Evolutionary conservation across 92 coral and sea anemone species (phyloP).

Genomic region (Phenganax marumi): DNA sequence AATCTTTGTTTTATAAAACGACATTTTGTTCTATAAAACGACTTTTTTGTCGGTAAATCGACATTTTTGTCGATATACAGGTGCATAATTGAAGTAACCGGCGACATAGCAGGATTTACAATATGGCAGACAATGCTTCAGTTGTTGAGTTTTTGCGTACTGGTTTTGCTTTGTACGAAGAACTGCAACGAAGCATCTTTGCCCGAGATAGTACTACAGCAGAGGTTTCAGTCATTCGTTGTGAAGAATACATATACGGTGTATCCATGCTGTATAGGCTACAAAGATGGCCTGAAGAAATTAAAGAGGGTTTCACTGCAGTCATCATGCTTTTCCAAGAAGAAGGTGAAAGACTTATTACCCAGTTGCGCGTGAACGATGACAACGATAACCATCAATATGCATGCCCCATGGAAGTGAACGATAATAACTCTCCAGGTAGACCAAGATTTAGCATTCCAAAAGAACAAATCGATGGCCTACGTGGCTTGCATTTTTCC

Average conservation of each 20-base stretch:
- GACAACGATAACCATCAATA: neutral
- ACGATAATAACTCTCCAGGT: constrained; percentile 3
- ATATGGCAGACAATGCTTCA: too few species aligned
- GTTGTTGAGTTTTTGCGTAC: neutral
- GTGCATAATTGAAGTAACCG: too few species aligned
- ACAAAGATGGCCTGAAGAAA: neutral
- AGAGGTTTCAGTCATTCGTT: constrained; percentile 11
- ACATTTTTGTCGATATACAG: too few species aligned
- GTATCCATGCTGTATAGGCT: neutral
- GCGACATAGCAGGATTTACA: too few species aligned
- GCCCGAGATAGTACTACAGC: constrained; percentile 16
- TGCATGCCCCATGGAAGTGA: constrained; percentile 9
- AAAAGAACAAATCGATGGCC: constrained; percentile 8
- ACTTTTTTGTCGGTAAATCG: too few species aligned
- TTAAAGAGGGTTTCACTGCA: too few species aligned
- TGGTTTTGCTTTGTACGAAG: constrained; percentile 15
- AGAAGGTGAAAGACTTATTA: constrained; percentile 17
- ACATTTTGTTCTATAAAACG: too few species aligned
- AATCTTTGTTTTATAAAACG: too few species aligned
- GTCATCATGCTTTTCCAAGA: constrained; percentile 24
- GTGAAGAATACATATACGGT: constrained; percentile 10
- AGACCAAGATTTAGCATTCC: constrained; percentile 9
- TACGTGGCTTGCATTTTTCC: constrained; percentile 8
- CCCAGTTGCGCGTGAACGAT: neutral
- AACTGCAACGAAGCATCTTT: constrained; percentile 15